Percentiles rank a stretch among this genome's conserved stretches.
These are phyloP conservation scores for Pangasius macronema DNA, from an alignment of 2,797 vertebrate genomes.

Conservation along the genomic window DNA sequence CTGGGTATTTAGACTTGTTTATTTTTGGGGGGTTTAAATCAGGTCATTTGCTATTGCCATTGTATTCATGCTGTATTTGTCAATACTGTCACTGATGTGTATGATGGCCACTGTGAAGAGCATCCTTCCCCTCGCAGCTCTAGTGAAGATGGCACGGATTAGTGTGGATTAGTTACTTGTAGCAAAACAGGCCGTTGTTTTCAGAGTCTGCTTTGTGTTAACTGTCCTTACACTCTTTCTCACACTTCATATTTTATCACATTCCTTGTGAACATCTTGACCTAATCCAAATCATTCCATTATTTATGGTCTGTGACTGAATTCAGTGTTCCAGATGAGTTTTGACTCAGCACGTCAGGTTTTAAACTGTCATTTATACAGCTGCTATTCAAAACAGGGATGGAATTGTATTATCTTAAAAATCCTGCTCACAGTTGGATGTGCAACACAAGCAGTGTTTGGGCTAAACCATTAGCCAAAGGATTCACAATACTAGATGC, in stretches of 20 bases:
- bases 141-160: conserved; percentile 29
- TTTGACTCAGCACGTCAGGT: conserved; percentile 55
- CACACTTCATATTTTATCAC: conserved; percentile 63
- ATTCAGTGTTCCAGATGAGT: conserved; percentile 55
- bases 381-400: conserved; percentile 45
- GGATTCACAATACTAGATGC: not conserved
- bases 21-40: conserved; percentile 24
- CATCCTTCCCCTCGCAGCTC: not conserved
- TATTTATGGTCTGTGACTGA: conserved; percentile 60
- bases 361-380: conserved; percentile 45
- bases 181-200: conserved; percentile 41
- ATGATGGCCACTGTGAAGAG: not conserved
- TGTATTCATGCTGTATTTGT: conserved; percentile 4
- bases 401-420: conserved; percentile 9
- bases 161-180: conserved; percentile 54
- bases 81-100: not conserved
- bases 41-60: conserved; percentile 1
- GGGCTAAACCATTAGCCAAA: not conserved
- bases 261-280: conserved; percentile 67
- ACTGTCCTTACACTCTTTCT: conserved; percentile 58
- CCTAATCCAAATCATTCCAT: conserved; percentile 60
- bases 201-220: conserved; percentile 64
- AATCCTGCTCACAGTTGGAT: not conserved
- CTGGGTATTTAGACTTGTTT: conserved; percentile 25
- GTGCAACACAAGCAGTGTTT: not conserved